Evolutionary conservation across 23 tunicate genomes (phyloP).

Genomic region (Diplosoma virens): DNA sequence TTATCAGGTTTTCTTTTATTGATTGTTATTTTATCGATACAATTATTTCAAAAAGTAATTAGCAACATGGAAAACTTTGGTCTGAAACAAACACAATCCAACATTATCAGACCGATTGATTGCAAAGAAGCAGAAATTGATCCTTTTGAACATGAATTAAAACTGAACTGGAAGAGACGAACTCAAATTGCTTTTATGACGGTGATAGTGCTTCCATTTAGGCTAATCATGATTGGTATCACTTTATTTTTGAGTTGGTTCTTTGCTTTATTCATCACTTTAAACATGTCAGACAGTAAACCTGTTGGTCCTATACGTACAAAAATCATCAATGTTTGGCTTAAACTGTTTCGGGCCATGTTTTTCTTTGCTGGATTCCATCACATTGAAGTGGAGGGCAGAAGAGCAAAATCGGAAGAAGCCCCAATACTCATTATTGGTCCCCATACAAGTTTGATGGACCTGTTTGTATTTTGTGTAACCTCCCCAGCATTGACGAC

Average conservation of each 20-base stretch:
- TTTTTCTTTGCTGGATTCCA: slow-evolving; percentile 32
- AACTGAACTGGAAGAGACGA: too few relatives aligned
- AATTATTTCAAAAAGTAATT: too few relatives aligned
- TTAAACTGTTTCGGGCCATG: background rate
- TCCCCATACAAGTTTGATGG: slow-evolving; percentile 60
- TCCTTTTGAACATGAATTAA: too few relatives aligned
- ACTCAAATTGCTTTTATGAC: slow-evolving; percentile 56
- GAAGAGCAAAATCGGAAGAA: slow-evolving; percentile 39
- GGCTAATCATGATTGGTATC: slow-evolving; percentile 14
- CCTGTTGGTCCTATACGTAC: slow-evolving; percentile 35
- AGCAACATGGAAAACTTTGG: too few relatives aligned
- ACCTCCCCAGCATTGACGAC: slow-evolving; percentile 22
- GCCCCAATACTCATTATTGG: slow-evolving; percentile 52
- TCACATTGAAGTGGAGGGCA: slow-evolving; percentile 36
- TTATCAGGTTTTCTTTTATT: too few relatives aligned
- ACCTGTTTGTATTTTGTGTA: slow-evolving; percentile 18
- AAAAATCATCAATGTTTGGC: background rate
- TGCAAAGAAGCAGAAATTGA: too few relatives aligned
- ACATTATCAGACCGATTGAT: too few relatives aligned
- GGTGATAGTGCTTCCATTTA: slow-evolving; percentile 49
- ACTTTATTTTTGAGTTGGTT: slow-evolving; percentile 34
- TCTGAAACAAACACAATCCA: too few relatives aligned
- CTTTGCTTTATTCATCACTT: slow-evolving; percentile 17
- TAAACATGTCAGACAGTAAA: background rate
- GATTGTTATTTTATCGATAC: too few relatives aligned